A percentile compares a stretch with the other conserved stretches of the same genome.
Evolutionary conservation across 2,888 invertebrate species (phyloP).

Genomic region (Plemyria rubiginata): DNA sequence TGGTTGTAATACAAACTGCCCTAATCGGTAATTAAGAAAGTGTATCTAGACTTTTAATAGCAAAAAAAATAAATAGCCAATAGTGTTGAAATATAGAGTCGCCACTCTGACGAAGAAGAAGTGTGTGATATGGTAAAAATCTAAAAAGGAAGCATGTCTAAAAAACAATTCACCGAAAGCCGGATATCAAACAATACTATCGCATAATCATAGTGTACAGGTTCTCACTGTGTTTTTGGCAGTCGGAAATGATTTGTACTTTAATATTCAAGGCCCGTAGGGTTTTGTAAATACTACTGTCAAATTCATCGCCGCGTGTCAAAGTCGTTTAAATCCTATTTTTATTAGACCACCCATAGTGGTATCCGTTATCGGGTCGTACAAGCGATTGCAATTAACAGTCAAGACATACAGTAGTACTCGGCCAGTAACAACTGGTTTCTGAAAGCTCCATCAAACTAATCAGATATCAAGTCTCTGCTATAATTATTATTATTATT

Average conservation of each 20-base stretch:
- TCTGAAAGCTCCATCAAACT: too few relatives aligned
- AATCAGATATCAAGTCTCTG: too few relatives aligned
- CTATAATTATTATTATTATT: too few relatives aligned
- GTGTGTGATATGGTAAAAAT: neutral
- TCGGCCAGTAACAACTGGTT: neutral
- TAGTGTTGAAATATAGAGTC: neutral
- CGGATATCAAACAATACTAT: neutral
- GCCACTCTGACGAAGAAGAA: neutral
- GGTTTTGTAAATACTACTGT: slow-evolving; percentile 42
- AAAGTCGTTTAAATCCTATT: slow-evolving; percentile 19
- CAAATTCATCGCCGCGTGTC: slow-evolving; percentile 20
- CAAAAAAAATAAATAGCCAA: too few relatives aligned
- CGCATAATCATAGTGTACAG: neutral
- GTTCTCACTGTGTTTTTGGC: slow-evolving; percentile 51
- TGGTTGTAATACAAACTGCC: too few relatives aligned
- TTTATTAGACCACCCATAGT: slow-evolving; percentile 30
- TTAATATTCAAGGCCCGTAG: slow-evolving; percentile 56
- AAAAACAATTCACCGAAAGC: neutral
- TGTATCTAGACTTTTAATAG: too few relatives aligned
- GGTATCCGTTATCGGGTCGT: slow-evolving; percentile 28
- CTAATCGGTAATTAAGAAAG: too few relatives aligned
- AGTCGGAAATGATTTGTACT: slow-evolving; percentile 61
- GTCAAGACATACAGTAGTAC: slow-evolving; percentile 13
- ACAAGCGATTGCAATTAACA: slow-evolving; percentile 28
- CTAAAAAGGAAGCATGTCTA: neutral